Percentiles rank a stretch among this genome's conserved stretches.
These are phyloP conservation scores for Branchinecta lindahli DNA, from an alignment of 1,140 invertebrate species.

Conservation along the genomic window DNA sequence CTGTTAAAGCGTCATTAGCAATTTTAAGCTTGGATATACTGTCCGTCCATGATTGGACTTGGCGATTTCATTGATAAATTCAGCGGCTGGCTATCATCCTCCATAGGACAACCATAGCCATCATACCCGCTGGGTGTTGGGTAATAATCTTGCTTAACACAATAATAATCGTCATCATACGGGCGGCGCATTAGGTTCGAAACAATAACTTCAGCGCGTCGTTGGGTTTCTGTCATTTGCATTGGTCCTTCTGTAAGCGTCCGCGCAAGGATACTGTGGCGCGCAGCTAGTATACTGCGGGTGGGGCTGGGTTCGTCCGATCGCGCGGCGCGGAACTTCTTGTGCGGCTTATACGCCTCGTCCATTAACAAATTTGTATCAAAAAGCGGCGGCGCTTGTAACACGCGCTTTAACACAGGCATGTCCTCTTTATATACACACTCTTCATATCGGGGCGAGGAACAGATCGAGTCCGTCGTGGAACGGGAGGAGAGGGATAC, in stretches of 20 bases:
- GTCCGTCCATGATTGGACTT: slow-evolving; percentile 36
- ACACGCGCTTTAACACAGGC: slow-evolving; percentile 76
- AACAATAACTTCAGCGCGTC: slow-evolving; percentile 72
- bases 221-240: slow-evolving; percentile 67
- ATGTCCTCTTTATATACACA: slow-evolving; percentile 58
- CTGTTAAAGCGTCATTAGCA: background rate
- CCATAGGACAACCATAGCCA: slow-evolving; percentile 33
- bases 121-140: slow-evolving; percentile 30
- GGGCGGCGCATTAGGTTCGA: slow-evolving; percentile 63
- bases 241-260: slow-evolving; percentile 71
- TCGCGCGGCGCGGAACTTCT: slow-evolving; percentile 55
- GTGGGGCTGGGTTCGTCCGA: slow-evolving; percentile 18
- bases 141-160: slow-evolving; percentile 22
- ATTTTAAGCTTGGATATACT: slow-evolving; percentile 1
- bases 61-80: slow-evolving; percentile 77
- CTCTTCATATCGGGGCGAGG: slow-evolving; percentile 41
- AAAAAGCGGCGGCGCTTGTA: slow-evolving; percentile 75
- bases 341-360: slow-evolving; percentile 84
- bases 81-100: slow-evolving; percentile 40
- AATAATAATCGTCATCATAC: slow-evolving; percentile 16
- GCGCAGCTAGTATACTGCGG: slow-evolving; percentile 48
- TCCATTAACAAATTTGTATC: slow-evolving; percentile 80
- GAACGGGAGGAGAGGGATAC: slow-evolving; percentile 37
- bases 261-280: slow-evolving; percentile 69
- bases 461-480: slow-evolving; percentile 28